These are phyloP conservation scores for Folsomia manolachei DNA, from an alignment of 2,888 invertebrate species.

Conservation along the genomic window DNA sequence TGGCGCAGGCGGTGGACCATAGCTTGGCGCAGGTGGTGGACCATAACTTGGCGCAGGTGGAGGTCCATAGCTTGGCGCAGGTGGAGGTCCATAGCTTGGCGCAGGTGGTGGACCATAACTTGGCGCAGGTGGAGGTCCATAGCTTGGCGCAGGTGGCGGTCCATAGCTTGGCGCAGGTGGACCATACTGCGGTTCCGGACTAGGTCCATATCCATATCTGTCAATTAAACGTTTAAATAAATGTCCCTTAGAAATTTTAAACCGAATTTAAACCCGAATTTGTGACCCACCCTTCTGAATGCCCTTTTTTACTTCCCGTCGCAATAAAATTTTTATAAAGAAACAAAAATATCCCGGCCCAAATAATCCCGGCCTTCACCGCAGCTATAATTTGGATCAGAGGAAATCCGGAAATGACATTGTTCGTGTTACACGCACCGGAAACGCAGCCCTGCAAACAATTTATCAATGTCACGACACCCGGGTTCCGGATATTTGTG, in stretches of 20 bases:
- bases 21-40: constrained; percentile 18
- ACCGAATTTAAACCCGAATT: no score
- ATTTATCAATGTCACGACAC: no score
- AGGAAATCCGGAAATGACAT: constrained; percentile 45
- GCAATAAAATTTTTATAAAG: constrained; percentile 41
- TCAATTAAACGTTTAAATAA: not conserved
- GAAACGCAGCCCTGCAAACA: constrained; percentile 40
- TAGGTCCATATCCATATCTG: constrained; percentile 7
- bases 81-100: constrained; percentile 21
- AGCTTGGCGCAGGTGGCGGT: constrained; percentile 22
- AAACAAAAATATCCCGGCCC: constrained; percentile 44
- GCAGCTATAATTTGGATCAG: constrained; percentile 44
- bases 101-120: constrained; percentile 29
- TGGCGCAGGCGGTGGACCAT: constrained; percentile 25
- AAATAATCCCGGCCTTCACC: constrained; percentile 36
- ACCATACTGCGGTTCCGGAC: not conserved
- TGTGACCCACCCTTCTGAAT: no score
- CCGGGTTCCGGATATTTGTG: no score
- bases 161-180: constrained; percentile 22
- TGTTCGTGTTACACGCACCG: constrained; percentile 33
- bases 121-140: constrained; percentile 20
- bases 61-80: constrained; percentile 11
- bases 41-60: constrained; percentile 20
- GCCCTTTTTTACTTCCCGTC: constrained; percentile 5
- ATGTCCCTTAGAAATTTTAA: not conserved